phyloP scores from a whole-genome alignment of 2,888 invertebrate genomes.

The Agrochola lychnidis region DNA sequence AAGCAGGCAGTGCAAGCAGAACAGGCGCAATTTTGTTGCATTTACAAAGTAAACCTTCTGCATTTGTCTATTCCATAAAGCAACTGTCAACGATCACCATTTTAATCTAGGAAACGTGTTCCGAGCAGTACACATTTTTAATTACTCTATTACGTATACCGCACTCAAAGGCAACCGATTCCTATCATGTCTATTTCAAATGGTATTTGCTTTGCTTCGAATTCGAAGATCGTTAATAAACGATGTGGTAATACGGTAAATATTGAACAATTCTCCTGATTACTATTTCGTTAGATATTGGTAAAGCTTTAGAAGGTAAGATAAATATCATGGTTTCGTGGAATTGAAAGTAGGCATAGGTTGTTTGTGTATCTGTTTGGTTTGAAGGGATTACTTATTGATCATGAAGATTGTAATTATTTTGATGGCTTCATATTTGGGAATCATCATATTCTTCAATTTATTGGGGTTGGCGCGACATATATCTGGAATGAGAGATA shows the following conservation, averaged over 20 bases:
- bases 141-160: constrained; percentile 61
- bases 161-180: constrained; percentile 40
- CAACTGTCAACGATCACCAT: constrained; percentile 65
- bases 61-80: background rate
- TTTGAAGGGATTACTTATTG: constrained; percentile 17
- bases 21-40: background rate
- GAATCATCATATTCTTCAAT: too few relatives aligned
- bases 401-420: background rate
- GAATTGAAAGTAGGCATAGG: constrained; percentile 18
- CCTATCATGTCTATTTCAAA: constrained; percentile 42
- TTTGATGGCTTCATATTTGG: constrained; percentile 14
- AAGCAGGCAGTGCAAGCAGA: too few relatives aligned
- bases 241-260: constrained; percentile 39
- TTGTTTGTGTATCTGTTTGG: constrained; percentile 17
- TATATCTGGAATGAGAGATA: too few relatives aligned
- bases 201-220: constrained; percentile 28
- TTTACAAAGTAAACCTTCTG: constrained; percentile 33
- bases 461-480: too few relatives aligned
- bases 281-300: constrained; percentile 29
- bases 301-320: constrained; percentile 25
- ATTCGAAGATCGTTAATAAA: constrained; percentile 11
- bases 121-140: constrained; percentile 61
- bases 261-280: constrained; percentile 46
- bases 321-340: constrained; percentile 14
- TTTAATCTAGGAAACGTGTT: constrained; percentile 67